Conservation (phyloP, 2,888 invertebrate species). For the Beris morrisii region DNA sequence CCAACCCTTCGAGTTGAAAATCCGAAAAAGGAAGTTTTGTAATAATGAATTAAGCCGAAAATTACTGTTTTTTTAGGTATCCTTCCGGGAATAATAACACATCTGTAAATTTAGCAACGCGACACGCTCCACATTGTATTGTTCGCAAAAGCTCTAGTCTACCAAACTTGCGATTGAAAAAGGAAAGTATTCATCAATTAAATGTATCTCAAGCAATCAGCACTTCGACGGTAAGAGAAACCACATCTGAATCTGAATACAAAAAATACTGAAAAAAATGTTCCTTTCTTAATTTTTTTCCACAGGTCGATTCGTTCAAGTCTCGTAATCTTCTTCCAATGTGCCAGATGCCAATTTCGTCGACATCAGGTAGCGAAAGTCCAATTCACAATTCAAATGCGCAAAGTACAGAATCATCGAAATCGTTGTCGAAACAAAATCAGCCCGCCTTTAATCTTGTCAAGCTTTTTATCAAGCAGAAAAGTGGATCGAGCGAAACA, state of each 20-base stretch:
- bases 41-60: too few species aligned
- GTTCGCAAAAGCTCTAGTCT: constrained; percentile 76
- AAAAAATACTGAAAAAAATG: neutral
- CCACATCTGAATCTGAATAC: neutral
- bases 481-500: constrained; percentile 78
- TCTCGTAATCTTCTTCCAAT: constrained; percentile 55
- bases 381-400: constrained; percentile 43
- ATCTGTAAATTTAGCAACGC: constrained; percentile 59
- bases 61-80: constrained; percentile 58
- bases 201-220: constrained; percentile 63
- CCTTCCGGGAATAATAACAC: constrained; percentile 75
- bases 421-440: constrained; percentile 47
- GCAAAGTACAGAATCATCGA: constrained; percentile 35
- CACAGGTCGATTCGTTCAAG: constrained; percentile 47
- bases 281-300: neutral
- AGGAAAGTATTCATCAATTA: constrained; percentile 42
- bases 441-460: constrained; percentile 80
- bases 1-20: too few species aligned
- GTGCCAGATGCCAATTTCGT: constrained; percentile 56
- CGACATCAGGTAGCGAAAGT: constrained; percentile 41
- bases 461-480: constrained; percentile 87
- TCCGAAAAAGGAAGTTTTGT: too few species aligned
- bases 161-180: constrained; percentile 66
- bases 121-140: constrained; percentile 61
- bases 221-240: constrained; percentile 68